A percentile compares a stretch with the other conserved stretches of the same genome.
Evolutionary conservation across 2,888 invertebrate genomes (phyloP).

Genomic region (Dioctria linearis): DNA sequence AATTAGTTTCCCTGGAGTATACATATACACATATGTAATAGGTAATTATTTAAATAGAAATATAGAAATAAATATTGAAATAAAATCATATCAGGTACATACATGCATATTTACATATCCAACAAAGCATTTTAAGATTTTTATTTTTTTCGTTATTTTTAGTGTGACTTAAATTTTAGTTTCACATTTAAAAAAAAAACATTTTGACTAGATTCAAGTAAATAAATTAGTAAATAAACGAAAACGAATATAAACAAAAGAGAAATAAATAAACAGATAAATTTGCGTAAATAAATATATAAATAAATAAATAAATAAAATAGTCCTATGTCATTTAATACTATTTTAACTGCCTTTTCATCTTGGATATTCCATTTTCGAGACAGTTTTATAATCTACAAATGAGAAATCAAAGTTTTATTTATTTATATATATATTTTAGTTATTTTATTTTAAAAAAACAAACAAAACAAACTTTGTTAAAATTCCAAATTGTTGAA

Average conservation of each 20-base stretch:
- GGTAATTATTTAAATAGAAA: neutral
- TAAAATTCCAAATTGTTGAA: too few species aligned
- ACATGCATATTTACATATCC: constrained; percentile 52
- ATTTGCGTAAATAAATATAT: constrained; percentile 27
- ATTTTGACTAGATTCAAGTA: constrained; percentile 20
- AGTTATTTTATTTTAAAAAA: too few species aligned
- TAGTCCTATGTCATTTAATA: constrained; percentile 12
- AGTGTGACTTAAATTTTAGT: neutral
- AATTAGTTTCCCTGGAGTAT: neutral
- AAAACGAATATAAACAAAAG: neutral
- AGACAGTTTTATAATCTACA: constrained; percentile 9
- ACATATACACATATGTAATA: constrained; percentile 2
- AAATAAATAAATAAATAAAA: constrained; percentile 30
- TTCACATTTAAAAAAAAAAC: constrained; percentile 6
- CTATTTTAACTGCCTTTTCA: constrained; percentile 5
- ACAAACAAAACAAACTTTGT: neutral
- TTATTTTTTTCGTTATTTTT: constrained; percentile 15
- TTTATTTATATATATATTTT: neutral
- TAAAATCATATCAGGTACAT: constrained; percentile 54
- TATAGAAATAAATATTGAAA: constrained; percentile 31
- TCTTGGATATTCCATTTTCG: constrained; percentile 17
- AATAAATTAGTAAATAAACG: neutral
- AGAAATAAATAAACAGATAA: neutral
- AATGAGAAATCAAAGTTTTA: neutral
- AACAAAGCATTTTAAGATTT: constrained; percentile 24